Evolutionary conservation across 2,113 vertebrate species (phyloP), one percentile per base, ranked within the genome.

Genomic region (Pelvicachromis taeniatus): DNA sequence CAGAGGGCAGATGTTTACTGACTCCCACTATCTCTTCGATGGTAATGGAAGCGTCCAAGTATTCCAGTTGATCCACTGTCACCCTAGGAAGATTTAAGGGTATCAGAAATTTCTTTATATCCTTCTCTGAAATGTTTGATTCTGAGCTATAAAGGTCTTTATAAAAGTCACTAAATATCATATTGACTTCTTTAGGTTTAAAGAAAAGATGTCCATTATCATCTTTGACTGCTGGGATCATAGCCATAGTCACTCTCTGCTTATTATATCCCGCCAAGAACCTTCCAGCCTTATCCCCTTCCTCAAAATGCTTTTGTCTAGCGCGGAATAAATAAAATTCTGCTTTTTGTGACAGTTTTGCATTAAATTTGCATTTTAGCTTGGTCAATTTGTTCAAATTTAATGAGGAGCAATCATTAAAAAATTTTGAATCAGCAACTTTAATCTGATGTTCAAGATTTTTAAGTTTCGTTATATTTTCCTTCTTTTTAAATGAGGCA

Each of bases 241-340:
- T 4, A 55, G n/a, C 53, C 53, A 54, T 54, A 23, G 53, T 0
- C 53, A 6, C 53, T 54, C 53, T 54, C 53, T 55, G 11, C 12
- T 54, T 54, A 54, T 23, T 23, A 54, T 54, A 54, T 54, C 53
- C 23, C 10, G 3, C 53, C 23, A 54, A 55, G 2, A 55, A 10
- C 53, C 53, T 55, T 4, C 53, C 3, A 0, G 53, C 3, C 10
- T 54, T 12, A 54, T 54, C 53, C 53, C 53, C 53, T 54, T 23
- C n/a, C 53, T 54, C 1, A 0, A 54, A 54, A 1, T 54, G 3
- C 0, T 54, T 23, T 54, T 54, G 0, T 23, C 53, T 54, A 23
- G n/a, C n/a, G 23, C 10, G 0, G 21, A 54, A 23, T 54, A 54
- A 10, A 23, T 0, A 23, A 12, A 54, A 54, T 54, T 7, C 2